Evolutionary conservation across 2,888 invertebrate species (phyloP).

Genomic region (Helobdella robusta): DNA sequence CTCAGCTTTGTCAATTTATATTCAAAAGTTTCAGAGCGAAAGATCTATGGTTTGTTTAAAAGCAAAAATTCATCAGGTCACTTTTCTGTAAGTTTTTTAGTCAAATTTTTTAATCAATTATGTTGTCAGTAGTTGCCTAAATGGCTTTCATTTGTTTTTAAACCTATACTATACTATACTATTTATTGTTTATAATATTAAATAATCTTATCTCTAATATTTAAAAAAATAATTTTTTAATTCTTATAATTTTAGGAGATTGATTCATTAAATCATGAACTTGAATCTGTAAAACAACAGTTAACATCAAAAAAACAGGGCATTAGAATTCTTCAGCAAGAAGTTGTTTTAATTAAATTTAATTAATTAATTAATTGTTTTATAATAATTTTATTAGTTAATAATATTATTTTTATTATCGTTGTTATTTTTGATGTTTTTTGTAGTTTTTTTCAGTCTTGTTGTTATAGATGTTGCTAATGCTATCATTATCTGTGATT

Average conservation of each 20-base stretch:
- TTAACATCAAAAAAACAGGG: slow-evolving; percentile 18
- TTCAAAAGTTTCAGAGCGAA: too few relatives aligned
- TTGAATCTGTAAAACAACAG: slow-evolving; percentile 5
- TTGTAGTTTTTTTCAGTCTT: not conserved
- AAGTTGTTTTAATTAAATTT: not conserved
- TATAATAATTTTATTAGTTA: not conserved
- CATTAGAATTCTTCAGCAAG: slow-evolving; percentile 20
- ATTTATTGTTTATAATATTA: not conserved
- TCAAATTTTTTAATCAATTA: too few relatives aligned
- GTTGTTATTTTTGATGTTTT: not conserved
- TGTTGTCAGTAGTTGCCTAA: not conserved
- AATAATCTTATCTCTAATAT: not conserved
- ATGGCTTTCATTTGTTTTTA: not conserved
- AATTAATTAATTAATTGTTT: not conserved
- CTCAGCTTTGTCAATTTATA: too few relatives aligned
- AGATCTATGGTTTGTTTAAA: too few relatives aligned
- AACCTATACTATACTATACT: not conserved
- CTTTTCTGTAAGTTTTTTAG: too few relatives aligned
- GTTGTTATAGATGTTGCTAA: not conserved
- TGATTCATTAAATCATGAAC: slow-evolving; percentile 17
- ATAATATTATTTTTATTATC: too few relatives aligned
- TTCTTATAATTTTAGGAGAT: slow-evolving; percentile 10
- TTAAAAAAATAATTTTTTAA: not conserved
- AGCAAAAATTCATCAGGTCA: too few relatives aligned
- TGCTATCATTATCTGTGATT: not conserved